Evolutionary conservation across 2,888 invertebrate genomes (phyloP), one percentile per base, ranked within the genome.

Genomic region (Drosophila picticornis): DNA sequence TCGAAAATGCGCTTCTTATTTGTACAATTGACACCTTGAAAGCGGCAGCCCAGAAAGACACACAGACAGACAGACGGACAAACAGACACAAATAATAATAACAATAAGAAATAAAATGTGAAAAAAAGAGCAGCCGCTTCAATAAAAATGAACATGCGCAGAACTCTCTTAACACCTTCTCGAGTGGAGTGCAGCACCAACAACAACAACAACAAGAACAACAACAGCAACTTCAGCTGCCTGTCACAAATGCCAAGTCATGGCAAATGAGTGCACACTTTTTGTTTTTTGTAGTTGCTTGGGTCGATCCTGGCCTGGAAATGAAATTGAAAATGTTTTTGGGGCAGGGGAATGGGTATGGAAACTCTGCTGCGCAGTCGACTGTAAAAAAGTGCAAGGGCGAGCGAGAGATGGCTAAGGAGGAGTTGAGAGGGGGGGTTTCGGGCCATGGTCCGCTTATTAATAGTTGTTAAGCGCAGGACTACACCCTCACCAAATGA

Each of bases 391-490:
- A 69, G 77, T 72, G 75, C 64, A 72, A 64, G 63, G 52, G 57
- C 57, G 63, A 38, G 69, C 72, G 48, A 10, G 11, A 19, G 36
- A 16, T 13, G 32, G 25, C 7, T 43, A 11, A 36, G 19, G n/a
- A 56, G 56, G 59, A 56, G 51, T 56, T 53, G 51, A 38, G 61
- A 48, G 48, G 77, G 22, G 6, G 13, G 46, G 7, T 69, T 78
- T 67, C 62, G 38, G 75, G 56, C 66, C 63, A 61, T 71, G 83
- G 77, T 67, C 52, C 58, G 77, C 80, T 90, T 84, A 90, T 89
- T 91, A 91, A 91, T 89, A 90, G 88, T 91, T 90, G 90, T 84
- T 88, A 91, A 91, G 90, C 84, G 90, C 76, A 84, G 59, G 82
- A 78, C 76, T 72, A 88, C 88, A 91, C 88, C 88, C 90, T 79